phyloP scores from a whole-genome alignment of 2,888 invertebrate genomes.

The Drosophila pseudotalamancana region DNA sequence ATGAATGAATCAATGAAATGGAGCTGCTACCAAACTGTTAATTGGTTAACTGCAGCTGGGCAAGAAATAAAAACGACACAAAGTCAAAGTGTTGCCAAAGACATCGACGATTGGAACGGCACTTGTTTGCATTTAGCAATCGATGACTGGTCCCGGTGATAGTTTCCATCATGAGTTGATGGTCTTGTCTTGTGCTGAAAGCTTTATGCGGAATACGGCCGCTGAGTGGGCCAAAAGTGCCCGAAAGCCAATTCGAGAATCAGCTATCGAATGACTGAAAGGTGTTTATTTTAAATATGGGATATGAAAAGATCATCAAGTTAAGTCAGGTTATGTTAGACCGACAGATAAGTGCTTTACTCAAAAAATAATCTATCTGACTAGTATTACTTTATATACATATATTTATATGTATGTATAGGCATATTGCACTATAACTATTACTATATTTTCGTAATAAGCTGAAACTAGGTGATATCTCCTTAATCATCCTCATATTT shows the following conservation, averaged over 20 bases:
- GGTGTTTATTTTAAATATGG: neutral
- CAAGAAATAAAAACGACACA: constrained; percentile 26
- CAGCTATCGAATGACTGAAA: neutral
- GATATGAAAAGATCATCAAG: too few species aligned
- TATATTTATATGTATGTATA: too few species aligned
- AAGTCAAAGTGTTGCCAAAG: constrained; percentile 48
- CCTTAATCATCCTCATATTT: too few species aligned
- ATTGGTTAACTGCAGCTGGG: constrained; percentile 27
- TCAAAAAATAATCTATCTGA: too few species aligned
- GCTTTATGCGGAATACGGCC: neutral
- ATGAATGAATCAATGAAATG: constrained; percentile 61
- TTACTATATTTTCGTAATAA: too few species aligned
- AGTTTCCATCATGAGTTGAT: constrained; percentile 34
- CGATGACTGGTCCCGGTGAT: constrained; percentile 16
- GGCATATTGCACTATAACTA: too few species aligned
- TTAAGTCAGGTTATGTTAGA: too few species aligned
- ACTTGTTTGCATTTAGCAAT: constrained; percentile 42
- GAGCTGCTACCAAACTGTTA: constrained; percentile 22
- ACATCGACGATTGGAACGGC: constrained; percentile 13
- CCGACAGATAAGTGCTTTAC: too few species aligned
- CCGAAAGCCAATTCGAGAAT: neutral
- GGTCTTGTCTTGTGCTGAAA: constrained; percentile 10
- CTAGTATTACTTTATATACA: too few species aligned
- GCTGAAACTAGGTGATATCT: too few species aligned
- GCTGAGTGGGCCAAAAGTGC: constrained; percentile 13